Conservation (phyloP, 64 coral and sea anemone genomes). For the Montipora efflorescens region DNA sequence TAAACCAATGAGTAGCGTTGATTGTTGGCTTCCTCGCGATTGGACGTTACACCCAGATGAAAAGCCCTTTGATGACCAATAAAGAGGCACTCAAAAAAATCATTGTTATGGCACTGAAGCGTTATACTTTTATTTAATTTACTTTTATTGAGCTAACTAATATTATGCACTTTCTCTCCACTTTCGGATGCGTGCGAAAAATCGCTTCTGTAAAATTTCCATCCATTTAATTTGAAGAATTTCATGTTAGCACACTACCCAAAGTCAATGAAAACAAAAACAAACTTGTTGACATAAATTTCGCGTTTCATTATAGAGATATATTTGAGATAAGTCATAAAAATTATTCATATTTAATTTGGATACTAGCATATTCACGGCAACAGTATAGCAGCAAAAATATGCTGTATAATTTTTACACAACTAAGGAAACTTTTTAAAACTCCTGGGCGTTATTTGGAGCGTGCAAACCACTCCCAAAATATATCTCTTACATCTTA, state of each 20-base stretch:
- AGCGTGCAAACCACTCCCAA: not conserved
- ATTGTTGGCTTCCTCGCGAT: too few species aligned
- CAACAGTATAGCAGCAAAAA: not conserved
- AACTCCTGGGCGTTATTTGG: not conserved
- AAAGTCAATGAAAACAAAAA: not conserved
- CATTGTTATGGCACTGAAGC: too few species aligned
- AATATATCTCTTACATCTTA: not conserved
- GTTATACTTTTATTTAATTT: too few species aligned
- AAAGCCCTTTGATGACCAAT: too few species aligned
- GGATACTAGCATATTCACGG: not conserved
- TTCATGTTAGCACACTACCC: not conserved
- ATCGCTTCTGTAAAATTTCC: not conserved
- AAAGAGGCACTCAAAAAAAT: too few species aligned
- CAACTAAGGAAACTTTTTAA: not conserved
- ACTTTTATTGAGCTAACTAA: not conserved
- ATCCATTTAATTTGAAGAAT: not conserved
- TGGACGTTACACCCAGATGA: too few species aligned
- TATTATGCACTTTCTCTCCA: not conserved
- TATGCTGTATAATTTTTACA: constrained; percentile 2
- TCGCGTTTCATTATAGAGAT: not conserved
- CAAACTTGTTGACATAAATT: not conserved
- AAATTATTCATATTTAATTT: not conserved
- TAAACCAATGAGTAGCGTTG: too few species aligned
- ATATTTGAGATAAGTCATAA: not conserved
- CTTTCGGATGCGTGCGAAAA: not conserved